Percentiles rank a stretch among this genome's conserved stretches.
Evolutionary conservation across 2,888 invertebrate genomes (phyloP).

Genomic region (Acanthacorydalis orientalis): DNA sequence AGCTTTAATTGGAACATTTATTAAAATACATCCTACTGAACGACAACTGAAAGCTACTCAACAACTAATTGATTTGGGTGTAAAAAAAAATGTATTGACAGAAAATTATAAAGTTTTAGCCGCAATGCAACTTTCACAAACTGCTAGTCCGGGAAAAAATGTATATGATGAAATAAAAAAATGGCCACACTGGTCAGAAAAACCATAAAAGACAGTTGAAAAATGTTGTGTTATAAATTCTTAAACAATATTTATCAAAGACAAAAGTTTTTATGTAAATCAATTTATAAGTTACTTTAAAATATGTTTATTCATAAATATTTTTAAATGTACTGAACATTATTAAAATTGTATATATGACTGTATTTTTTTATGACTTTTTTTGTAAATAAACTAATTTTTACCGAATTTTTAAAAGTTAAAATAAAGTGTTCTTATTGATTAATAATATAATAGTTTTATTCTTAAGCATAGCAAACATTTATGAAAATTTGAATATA

Average conservation of each 20-base stretch:
- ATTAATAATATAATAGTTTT: too few species aligned
- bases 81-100: conserved; percentile 35
- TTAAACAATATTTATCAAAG: neutral
- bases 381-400: too few species aligned
- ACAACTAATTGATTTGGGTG: conserved; percentile 38
- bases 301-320: too few species aligned
- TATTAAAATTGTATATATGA: too few species aligned
- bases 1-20: conserved; percentile 49
- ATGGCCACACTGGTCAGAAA: conserved; percentile 43
- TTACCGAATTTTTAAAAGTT: too few species aligned
- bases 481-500: too few species aligned
- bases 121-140: conserved; percentile 41
- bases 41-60: conserved; percentile 37
- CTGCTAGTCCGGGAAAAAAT: conserved; percentile 43
- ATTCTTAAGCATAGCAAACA: too few species aligned
- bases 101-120: conserved; percentile 43
- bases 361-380: too few species aligned
- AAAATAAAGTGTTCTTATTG: too few species aligned
- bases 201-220: conserved; percentile 2
- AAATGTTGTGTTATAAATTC: neutral
- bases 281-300: too few species aligned
- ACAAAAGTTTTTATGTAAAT: too few species aligned
- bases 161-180: conserved; percentile 38
- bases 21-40: conserved; percentile 24
- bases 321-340: too few species aligned